phyloP scores from a whole-genome alignment of 2,113 vertebrate species.

The Nothobranchius kuhntae region DNA sequence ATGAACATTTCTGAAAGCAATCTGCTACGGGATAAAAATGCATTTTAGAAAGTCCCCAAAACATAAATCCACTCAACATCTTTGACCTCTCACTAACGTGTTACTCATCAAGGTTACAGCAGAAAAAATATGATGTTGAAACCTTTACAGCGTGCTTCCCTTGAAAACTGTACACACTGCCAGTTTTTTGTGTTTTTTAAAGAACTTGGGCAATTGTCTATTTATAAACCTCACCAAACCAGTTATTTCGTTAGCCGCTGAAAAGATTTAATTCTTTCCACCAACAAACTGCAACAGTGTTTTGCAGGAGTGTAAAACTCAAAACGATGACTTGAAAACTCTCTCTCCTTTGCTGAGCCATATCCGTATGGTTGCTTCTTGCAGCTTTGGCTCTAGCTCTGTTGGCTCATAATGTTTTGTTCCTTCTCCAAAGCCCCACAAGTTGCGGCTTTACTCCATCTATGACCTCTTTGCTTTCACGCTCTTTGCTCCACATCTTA shows the following conservation, averaged over 20 bases:
- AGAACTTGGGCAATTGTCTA: conserved; percentile 40
- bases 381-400: neutral
- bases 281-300: conserved; percentile 31
- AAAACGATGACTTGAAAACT: conserved; percentile 20
- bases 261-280: conserved; percentile 39
- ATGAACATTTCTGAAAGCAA: neutral
- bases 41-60: conserved; percentile 3
- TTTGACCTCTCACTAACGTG: conserved; percentile 38
- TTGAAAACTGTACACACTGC: conserved; percentile 28
- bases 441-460: conserved; percentile 12
- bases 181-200: conserved; percentile 37
- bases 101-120: conserved; percentile 44
- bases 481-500: conserved; percentile 28
- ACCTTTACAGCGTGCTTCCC: conserved; percentile 38
- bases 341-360: neutral
- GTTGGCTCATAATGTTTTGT: conserved; percentile 2
- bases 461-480: conserved; percentile 20
- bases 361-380: conserved; percentile 11
- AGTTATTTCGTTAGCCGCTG: conserved; percentile 52
- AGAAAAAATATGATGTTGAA: conserved; percentile 39
- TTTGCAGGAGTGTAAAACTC: conserved; percentile 14
- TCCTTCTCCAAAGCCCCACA: neutral
- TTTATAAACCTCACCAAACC: conserved; percentile 57
- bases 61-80: conserved; percentile 12
- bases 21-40: neutral